phyloP scores from a whole-genome alignment of 1,140 invertebrate species.

The Dreissena polymorpha region DNA sequence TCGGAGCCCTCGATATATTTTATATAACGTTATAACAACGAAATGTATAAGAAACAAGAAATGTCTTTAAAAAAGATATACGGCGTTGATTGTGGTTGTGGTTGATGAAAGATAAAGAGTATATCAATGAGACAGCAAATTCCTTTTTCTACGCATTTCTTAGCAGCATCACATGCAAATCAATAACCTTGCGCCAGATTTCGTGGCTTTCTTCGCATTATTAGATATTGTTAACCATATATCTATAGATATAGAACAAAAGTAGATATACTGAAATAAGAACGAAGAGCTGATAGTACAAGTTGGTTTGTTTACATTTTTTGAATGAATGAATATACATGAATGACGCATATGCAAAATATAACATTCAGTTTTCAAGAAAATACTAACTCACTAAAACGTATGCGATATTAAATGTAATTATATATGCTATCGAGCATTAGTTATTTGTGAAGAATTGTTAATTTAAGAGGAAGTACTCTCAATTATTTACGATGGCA shows the following conservation, averaged over 20 bases:
- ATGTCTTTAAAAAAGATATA: too few species aligned
- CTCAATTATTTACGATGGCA: too few species aligned
- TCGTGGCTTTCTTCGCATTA: too few species aligned
- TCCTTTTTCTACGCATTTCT: too few species aligned
- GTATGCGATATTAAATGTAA: background rate
- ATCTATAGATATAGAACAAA: too few species aligned
- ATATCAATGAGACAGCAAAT: too few species aligned
- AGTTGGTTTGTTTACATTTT: conserved; percentile 52
- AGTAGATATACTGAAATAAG: background rate
- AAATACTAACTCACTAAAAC: background rate
- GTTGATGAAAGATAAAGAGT: too few species aligned
- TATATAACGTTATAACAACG: background rate
- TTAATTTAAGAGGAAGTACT: background rate
- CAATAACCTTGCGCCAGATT: too few species aligned
- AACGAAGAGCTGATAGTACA: too few species aligned
- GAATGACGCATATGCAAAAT: conserved; percentile 29
- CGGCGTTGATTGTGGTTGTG: too few species aligned
- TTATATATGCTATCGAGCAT: background rate
- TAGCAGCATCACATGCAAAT: too few species aligned
- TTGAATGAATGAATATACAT: conserved; percentile 29
- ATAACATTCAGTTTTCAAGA: background rate
- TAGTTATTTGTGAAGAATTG: background rate
- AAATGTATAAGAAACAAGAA: background rate
- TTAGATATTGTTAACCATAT: too few species aligned
- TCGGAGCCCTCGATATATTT: background rate